Base-by-base conservation (phyloP, 2,888 invertebrate genomes). In the Cremastobaeus sp. region DNA sequence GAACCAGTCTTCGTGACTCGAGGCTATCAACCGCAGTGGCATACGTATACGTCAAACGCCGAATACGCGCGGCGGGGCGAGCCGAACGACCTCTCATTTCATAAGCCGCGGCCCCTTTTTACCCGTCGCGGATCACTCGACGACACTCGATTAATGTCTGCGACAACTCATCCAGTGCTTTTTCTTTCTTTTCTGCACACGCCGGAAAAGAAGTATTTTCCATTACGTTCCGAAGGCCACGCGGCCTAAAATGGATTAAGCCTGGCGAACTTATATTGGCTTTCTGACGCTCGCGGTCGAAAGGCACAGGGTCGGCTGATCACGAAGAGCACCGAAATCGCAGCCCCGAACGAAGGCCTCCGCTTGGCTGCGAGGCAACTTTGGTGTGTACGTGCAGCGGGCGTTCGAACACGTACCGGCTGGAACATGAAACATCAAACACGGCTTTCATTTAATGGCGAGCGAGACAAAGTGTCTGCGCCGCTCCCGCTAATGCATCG, bases 241-340 rank as follows among this genome's bases (percentile, higher is more conserved):
- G n/a, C n/a, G n/a, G n/a, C 21, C 37, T 17, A 41, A 62, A 62
- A 62, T 55, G 70, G 48, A 70, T 70, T 62, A 62, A 39, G 48
- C 54, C 20, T 34, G 45, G 47, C 35, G 32, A 69, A 69, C 18
- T 69, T 69, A 60, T 47, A 54, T 54, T 54, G 66, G 34, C 54
- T 45, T 62, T 52, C 21, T 18, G 41, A 5, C 30, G 30, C 15
- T 48, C 57, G 57, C 39, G 65, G 65, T 66, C 30, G 32, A 8
- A 32, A 43, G 41, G 34, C 50, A 41, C 48, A 57, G 59, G 68
- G 57, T 60, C 69, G 60, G 47, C 54, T 54, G 60, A 54, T 69
- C 60, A 54, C 69, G 35, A 57, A 54, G 47, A 54, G 54, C 37
- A 41, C 37, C 41, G 41, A 14, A 39, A 50, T 66, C 48, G 57